Conservation (phyloP, 2,888 invertebrate genomes). For the Scelioninae gen. 2 region DNA sequence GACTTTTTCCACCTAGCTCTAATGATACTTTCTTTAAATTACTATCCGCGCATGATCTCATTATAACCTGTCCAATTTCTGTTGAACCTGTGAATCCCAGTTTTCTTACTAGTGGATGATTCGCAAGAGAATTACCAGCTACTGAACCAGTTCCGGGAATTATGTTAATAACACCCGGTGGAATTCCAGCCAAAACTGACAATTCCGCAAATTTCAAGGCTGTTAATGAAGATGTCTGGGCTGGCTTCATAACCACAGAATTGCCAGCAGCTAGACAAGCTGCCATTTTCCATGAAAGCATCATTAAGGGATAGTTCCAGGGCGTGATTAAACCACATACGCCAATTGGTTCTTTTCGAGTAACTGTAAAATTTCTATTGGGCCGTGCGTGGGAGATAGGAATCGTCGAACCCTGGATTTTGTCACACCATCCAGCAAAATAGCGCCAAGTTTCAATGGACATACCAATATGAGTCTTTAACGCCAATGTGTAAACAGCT, state of each 20-base stretch:
- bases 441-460: slow-evolving; percentile 98
- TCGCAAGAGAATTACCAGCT: slow-evolving; percentile 91
- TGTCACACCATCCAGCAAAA: slow-evolving; percentile 98
- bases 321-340: slow-evolving; percentile 96
- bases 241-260: slow-evolving; percentile 96
- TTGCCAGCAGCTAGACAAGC: slow-evolving; percentile 97
- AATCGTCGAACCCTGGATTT: slow-evolving; percentile 93
- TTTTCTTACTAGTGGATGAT: slow-evolving; percentile 90
- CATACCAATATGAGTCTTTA: slow-evolving; percentile 98
- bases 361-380: slow-evolving; percentile 91
- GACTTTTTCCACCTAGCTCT: slow-evolving; percentile 97
- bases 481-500: slow-evolving; percentile 95
- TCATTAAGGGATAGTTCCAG: slow-evolving; percentile 99
- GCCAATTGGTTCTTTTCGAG: slow-evolving; percentile 93
- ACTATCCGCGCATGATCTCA: slow-evolving; percentile 91
- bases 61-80: slow-evolving; percentile 91
- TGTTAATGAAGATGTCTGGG: slow-evolving; percentile 92
- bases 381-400: slow-evolving; percentile 95
- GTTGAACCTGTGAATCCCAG: slow-evolving; percentile 98
- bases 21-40: slow-evolving; percentile 97
- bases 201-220: slow-evolving; percentile 97
- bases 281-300: slow-evolving; percentile 99
- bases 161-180: slow-evolving; percentile 95
- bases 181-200: slow-evolving; percentile 92
- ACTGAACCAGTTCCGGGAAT: slow-evolving; percentile 87